Evolutionary conservation across 2,797 vertebrate species (phyloP), one percentile per base, ranked within the genome.

Genomic region (Squalus acanthias): DNA sequence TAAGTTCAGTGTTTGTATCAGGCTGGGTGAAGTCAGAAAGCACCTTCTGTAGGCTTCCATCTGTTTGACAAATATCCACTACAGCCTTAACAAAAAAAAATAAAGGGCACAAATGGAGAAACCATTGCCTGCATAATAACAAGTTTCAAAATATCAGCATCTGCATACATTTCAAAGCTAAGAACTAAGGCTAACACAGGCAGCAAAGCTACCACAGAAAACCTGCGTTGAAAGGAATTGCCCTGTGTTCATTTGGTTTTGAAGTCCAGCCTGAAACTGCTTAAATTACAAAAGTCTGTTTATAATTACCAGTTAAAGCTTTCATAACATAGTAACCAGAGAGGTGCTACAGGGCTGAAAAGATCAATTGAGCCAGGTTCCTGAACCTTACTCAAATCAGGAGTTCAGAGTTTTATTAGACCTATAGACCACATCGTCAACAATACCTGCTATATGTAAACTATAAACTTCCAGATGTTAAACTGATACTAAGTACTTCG

Each of bases 401-500:
- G 26, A 92, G 29, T 65, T 92, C 60, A n/a, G 12, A n/a, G 65
- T 92, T 87, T 92, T 92, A 92, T 92, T 63, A 60, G 88, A 60
- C 26, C 26, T 57, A 92, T n/a, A 24, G 29, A 92, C 60, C 60
- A n/a, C 33, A 50, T 63, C 65, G 65, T 57, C 87, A 57, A 17
- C 89, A 33, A 92, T 92, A n/a, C 29, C 13, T 92, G 57, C 33
- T 65, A 65, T 63, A 65, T 65, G 29, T 3, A 63, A 92, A 26
- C 60, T 65, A 20, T 63, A 92, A 63, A n/a, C 57, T 92, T 92
- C 89, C 89, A 92, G 89, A 92, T 65, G 29, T 92, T 92, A 92
- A 65, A 65, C 57, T 53, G 53, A 24, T 57, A 57, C 57, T 88
- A 57, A 53, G 26, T 88, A 50, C 22, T 50, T 88, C n/a, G 3